A percentile compares a stretch with the other conserved stretches of the same genome.
Conservation (phyloP, 2,797 vertebrate genomes). For the Galaxias olidus region DNA sequence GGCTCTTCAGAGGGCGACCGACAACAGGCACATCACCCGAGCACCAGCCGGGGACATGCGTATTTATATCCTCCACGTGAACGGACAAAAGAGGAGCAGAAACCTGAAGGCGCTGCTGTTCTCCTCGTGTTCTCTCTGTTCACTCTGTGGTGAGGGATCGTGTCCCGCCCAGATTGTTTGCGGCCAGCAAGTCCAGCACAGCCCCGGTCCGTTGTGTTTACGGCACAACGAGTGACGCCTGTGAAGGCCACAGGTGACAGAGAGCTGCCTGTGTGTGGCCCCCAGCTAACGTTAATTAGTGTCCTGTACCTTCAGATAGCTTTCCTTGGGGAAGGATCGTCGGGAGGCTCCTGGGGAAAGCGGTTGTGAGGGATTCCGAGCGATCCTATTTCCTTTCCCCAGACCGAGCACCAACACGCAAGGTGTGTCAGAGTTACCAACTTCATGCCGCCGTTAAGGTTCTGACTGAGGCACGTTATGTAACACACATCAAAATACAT, state of each 20-base stretch:
- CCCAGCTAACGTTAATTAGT: conserved; percentile 18
- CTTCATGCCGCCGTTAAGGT: conserved; percentile 42
- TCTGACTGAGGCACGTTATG: neutral
- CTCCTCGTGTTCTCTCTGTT: no score
- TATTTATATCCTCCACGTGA: conserved; percentile 17
- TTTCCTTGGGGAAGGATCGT: neutral
- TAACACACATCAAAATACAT: neutral
- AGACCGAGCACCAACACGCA: conserved; percentile 41
- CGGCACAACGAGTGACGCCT: no score
- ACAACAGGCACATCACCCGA: conserved; percentile 12
- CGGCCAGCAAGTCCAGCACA: no score
- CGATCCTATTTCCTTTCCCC: conserved; percentile 56
- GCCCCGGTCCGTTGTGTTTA: no score
- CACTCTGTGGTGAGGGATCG: no score
- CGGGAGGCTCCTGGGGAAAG: conserved; percentile 47
- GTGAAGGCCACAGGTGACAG: no score
- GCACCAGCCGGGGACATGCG: conserved; percentile 4
- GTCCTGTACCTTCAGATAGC: conserved; percentile 46
- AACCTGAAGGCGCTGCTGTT: neutral
- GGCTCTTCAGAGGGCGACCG: neutral
- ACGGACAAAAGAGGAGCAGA: conserved; percentile 13
- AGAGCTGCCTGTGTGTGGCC: no score
- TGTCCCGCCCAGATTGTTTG: no score
- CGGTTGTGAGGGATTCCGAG: conserved; percentile 65
- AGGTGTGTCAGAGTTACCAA: conserved; percentile 44